Percentiles rank a stretch among this genome's conserved stretches.
These are phyloP conservation scores for Ceyx melanurus DNA, from an alignment of 2,113 vertebrate species.

Conservation along the genomic window DNA sequence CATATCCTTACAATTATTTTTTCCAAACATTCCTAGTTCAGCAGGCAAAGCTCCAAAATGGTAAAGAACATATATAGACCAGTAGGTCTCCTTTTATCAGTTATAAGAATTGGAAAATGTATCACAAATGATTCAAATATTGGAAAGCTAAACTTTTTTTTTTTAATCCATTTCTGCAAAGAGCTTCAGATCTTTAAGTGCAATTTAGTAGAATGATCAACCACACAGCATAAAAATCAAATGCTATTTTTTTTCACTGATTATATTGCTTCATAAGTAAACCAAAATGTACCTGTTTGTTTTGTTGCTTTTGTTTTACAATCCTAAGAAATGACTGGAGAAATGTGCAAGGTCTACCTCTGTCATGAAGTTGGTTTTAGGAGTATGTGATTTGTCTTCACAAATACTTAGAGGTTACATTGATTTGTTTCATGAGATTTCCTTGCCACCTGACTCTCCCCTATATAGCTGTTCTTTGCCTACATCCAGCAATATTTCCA, in stretches of 20 bases:
- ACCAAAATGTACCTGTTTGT: neutral
- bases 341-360: neutral
- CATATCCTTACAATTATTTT: neutral
- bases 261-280: neutral
- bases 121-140: neutral
- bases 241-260: neutral
- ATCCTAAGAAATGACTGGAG: neutral
- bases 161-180: slow-evolving; percentile 10
- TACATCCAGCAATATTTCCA: neutral
- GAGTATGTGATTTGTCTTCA: neutral
- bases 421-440: neutral
- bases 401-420: neutral
- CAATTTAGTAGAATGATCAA: slow-evolving; percentile 1
- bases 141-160: neutral
- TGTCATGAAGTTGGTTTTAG: neutral
- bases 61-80: neutral
- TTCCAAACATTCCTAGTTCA: neutral
- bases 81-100: neutral
- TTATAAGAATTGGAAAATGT: neutral
- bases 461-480: neutral
- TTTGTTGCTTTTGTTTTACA: neutral
- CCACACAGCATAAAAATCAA: neutral
- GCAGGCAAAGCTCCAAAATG: neutral
- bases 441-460: neutral
- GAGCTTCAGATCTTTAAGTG: slow-evolving; percentile 4